phyloP scores from a whole-genome alignment of 2,113 vertebrate species.

The Gambusia affinis region DNA sequence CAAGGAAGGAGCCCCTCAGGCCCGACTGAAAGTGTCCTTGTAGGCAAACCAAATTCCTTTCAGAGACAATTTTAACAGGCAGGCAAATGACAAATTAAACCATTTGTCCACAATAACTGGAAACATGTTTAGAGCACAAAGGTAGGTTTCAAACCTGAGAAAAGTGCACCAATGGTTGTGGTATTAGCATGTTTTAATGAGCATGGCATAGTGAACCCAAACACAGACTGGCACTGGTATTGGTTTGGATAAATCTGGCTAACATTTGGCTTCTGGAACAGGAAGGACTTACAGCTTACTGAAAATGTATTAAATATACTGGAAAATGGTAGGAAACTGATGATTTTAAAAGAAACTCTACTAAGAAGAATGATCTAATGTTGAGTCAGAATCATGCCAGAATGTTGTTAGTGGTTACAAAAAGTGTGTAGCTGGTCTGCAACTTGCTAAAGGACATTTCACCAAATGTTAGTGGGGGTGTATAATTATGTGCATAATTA shows the following conservation, averaged over 20 bases:
- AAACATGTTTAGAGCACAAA: no score
- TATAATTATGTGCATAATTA: no score
- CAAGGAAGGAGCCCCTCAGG: no score
- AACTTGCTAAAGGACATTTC: not conserved
- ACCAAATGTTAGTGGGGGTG: not conserved
- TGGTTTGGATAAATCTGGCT: not conserved
- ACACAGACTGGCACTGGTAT: not conserved
- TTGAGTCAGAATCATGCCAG: not conserved
- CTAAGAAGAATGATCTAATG: not conserved
- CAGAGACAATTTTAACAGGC: no score
- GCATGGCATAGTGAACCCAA: not conserved
- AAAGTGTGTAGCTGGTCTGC: not conserved
- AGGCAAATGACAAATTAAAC: no score
- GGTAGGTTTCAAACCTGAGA: not conserved
- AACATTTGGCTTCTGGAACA: not conserved
- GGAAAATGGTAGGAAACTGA: no score
- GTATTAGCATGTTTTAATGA: not conserved
- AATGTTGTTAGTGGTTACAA: not conserved
- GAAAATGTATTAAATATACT: no score
- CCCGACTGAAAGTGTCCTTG: no score
- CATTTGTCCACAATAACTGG: no score
- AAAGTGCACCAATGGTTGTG: not conserved
- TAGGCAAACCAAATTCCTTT: no score
- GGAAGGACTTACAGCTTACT: no score
- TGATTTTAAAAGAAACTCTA: no score